Percentiles rank a stretch among this genome's conserved stretches.
phyloP scores from a whole-genome alignment of 2,888 invertebrate species.

The Elysia crispata region DNA sequence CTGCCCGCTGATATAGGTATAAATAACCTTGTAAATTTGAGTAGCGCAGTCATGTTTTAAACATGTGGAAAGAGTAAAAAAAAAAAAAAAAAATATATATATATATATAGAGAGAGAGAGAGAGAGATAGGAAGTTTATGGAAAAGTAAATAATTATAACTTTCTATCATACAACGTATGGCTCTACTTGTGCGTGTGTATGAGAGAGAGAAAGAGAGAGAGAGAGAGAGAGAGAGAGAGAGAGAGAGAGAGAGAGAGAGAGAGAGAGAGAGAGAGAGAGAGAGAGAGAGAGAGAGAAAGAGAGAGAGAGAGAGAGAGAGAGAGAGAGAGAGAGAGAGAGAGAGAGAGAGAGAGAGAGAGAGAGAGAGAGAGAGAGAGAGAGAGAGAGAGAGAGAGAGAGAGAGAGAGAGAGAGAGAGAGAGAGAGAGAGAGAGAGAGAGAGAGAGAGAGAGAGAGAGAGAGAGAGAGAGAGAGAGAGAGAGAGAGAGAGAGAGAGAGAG shows the following conservation, averaged over 20 bases:
- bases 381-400: constrained; percentile 39
- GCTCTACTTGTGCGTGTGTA: too few relatives aligned
- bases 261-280: constrained; percentile 35
- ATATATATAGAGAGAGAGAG: constrained; percentile 25
- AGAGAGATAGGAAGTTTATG: not conserved
- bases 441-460: not conserved
- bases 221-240: constrained; percentile 41
- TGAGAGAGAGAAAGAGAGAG: not conserved
- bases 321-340: constrained; percentile 40
- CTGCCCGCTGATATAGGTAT: too few relatives aligned
- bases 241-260: constrained; percentile 47
- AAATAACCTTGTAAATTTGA: too few relatives aligned
- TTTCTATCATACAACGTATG: too few relatives aligned
- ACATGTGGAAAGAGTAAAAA: constrained; percentile 21
- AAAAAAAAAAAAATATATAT: constrained; percentile 27
- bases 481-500: not conserved
- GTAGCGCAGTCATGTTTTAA: too few relatives aligned
- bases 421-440: not conserved
- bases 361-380: constrained; percentile 11
- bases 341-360: constrained; percentile 1
- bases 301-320: constrained; percentile 38
- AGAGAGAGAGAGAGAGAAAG: constrained; percentile 17
- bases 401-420: constrained; percentile 12
- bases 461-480: constrained; percentile 19
- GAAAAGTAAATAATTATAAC: too few relatives aligned